Conservation (phyloP, 1,140 invertebrate species). For the Papilio polytes region DNA sequence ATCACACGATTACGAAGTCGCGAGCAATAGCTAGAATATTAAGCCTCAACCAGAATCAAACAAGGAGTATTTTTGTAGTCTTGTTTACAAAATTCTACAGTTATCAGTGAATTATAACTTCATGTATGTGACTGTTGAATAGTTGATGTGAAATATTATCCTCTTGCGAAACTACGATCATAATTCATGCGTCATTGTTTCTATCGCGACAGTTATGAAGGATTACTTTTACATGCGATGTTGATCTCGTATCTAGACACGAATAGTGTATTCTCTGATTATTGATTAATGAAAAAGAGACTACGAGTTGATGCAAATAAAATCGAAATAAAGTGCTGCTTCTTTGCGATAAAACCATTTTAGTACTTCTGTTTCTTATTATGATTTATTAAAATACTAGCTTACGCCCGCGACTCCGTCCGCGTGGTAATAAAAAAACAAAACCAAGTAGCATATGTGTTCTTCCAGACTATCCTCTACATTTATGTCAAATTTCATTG, state of each 20-base stretch:
- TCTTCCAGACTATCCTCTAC: too few species aligned
- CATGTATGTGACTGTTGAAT: slow-evolving; percentile 14
- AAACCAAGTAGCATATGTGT: too few species aligned
- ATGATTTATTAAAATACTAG: neutral
- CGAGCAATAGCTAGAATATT: too few species aligned
- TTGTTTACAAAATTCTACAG: neutral
- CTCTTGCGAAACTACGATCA: slow-evolving; percentile 31
- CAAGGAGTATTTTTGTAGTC: neutral
- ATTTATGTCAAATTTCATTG: too few species aligned
- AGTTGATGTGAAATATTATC: slow-evolving; percentile 30
- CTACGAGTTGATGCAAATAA: neutral
- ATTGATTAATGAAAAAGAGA: slow-evolving; percentile 24
- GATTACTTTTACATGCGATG: slow-evolving; percentile 30
- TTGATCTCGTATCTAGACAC: slow-evolving; percentile 29
- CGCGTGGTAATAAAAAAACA: too few species aligned
- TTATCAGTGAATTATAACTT: neutral
- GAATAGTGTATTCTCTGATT: slow-evolving; percentile 32
- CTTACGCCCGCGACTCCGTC: too few species aligned
- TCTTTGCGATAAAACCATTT: neutral
- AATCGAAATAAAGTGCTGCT: neutral
- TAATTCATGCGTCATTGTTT: slow-evolving; percentile 33
- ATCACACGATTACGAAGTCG: too few species aligned
- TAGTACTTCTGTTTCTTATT: neutral
- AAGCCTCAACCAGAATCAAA: too few species aligned
- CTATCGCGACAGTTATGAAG: slow-evolving; percentile 29